Base-by-base conservation (phyloP, 30 jellyfish, hydroid and myxozoan genomes). In the Phacellophora camtschatica region DNA sequence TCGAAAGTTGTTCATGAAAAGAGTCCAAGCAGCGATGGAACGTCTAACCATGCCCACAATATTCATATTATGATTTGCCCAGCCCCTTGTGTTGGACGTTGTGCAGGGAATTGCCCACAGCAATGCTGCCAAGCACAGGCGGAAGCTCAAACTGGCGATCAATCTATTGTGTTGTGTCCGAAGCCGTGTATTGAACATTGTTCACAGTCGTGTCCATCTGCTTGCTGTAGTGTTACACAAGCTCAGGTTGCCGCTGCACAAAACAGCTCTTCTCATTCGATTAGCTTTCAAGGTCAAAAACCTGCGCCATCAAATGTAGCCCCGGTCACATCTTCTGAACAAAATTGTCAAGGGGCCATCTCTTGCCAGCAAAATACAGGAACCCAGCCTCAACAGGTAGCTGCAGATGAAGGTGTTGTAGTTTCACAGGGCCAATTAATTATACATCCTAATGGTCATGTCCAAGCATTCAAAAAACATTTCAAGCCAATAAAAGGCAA, bases 91-190 rank as follows among this genome's bases (percentile, higher is more conserved):
- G 61, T 53, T 36, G 91, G 91, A 24, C 82, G 91, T 34, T 80
- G 91, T 36, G 83, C 91, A 39, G 91, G 91, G 10, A 65, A 56
- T 65, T 80, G 91, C 70, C 91, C 91, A n/a, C 91, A 80, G 36
- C 77, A 80, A 80, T 80, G 91, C 78, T 80, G 91, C 51, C 83
- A 80, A 2, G 91, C 91, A 2, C 91, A 80, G 31, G 65, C 74
- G 23, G 63, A 80, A 48, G 48, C 58, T 49, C 62, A 46, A n/a
- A 30, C 28, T 16, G 67, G 72, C 42, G 69, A 51, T 42, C 91
- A 80, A 32, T 51, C 82, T 0, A 57, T 70, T 0, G 91, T 80
- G 19, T 69, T 80, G 28, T 80, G 91, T 33, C 83, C 65, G 43
- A 30, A 84, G 62, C 91, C 91, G 1, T 80, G 91, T 19, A 66